A percentile compares a stretch with the other conserved stretches of the same genome.
Conservation (phyloP, 2,888 invertebrate species). For the Carpatolechia fugitivella region DNA sequence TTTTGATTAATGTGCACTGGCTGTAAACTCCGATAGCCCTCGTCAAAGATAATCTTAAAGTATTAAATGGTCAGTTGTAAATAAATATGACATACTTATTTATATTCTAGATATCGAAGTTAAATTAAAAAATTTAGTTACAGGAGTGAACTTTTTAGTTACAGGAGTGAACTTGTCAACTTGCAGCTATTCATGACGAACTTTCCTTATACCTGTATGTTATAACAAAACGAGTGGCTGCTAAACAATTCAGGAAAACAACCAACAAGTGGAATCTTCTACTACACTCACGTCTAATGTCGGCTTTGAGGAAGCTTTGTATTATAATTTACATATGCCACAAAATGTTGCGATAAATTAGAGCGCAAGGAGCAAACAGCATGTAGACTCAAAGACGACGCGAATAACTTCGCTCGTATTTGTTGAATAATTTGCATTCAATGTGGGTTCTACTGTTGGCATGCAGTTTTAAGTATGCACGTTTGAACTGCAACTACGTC, state of each 20-base stretch:
- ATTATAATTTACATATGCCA: neutral
- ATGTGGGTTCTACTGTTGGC: neutral
- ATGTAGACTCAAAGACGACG: neutral
- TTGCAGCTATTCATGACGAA: no score
- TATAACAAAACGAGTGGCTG: no score
- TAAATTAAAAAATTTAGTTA: no score
- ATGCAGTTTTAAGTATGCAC: neutral
- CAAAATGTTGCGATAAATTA: neutral
- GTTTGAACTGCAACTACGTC: neutral
- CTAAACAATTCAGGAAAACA: no score
- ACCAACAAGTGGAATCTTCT: neutral
- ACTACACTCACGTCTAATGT: neutral
- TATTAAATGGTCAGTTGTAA: neutral
- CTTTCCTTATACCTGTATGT: no score
- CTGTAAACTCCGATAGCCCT: conserved; percentile 36
- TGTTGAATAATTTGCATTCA: conserved; percentile 5
- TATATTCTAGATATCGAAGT: no score
- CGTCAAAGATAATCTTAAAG: conserved; percentile 32
- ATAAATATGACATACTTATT: no score
- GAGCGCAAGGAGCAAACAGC: neutral
- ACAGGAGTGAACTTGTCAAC: no score
- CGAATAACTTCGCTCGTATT: neutral
- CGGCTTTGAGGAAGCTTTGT: neutral
- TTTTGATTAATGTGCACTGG: no score
- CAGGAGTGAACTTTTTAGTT: no score